These are phyloP conservation scores for Calameuta pallipes DNA, from an alignment of 2,888 invertebrate species.

Conservation along the genomic window DNA sequence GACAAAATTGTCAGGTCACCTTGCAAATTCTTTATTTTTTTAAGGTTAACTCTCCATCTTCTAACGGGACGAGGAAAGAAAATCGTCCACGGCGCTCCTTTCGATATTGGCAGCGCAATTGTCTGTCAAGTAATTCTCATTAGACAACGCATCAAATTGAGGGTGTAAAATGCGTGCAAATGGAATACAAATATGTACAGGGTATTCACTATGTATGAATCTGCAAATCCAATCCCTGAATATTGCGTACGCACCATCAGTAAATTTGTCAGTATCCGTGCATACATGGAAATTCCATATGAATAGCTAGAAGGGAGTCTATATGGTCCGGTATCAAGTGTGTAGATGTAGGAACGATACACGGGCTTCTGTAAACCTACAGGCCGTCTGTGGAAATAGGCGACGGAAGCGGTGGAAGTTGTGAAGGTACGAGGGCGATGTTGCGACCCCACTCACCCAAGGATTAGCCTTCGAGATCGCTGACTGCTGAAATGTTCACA, in stretches of 20 bases:
- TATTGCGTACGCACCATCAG: background rate
- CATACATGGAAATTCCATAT: background rate
- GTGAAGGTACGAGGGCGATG: conserved; percentile 45
- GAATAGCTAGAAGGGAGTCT: background rate
- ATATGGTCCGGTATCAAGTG: background rate
- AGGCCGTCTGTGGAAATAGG: conserved; percentile 11
- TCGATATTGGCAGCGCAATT: background rate
- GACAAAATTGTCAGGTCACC: background rate
- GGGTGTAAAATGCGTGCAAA: background rate
- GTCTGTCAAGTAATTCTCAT: background rate
- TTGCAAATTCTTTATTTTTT: background rate
- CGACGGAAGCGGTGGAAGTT: conserved; percentile 14
- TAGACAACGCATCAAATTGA: background rate
- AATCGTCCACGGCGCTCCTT: background rate
- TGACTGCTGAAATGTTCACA: conserved; percentile 66
- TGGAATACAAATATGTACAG: background rate
- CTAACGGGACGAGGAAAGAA: background rate
- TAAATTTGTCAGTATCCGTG: background rate
- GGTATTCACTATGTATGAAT: background rate
- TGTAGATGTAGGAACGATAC: background rate
- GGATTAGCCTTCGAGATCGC: conserved; percentile 65
- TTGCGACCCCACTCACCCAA: conserved; percentile 58
- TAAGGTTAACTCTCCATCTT: background rate
- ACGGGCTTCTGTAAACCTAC: background rate
- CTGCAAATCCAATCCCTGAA: background rate